A percentile compares a stretch with the other conserved stretches of the same genome.
phyloP scores from a whole-genome alignment of 1,140 invertebrate species.

The Halyomorpha halys region DNA sequence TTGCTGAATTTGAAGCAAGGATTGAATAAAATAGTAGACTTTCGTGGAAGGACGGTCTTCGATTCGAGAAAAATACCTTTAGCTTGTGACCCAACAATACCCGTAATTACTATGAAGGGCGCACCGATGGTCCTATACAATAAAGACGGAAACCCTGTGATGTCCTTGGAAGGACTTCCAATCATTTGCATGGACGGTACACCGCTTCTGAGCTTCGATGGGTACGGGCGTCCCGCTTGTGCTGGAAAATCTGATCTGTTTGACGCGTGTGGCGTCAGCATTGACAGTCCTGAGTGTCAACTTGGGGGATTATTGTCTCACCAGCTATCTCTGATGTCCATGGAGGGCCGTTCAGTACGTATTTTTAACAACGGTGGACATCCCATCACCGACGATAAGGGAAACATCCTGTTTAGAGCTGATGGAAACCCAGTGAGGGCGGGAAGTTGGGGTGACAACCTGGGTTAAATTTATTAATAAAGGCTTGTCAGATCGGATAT shows the following conservation, averaged over 20 bases:
- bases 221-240: background rate
- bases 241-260: background rate
- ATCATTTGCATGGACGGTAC: background rate
- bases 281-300: background rate
- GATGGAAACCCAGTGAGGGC: background rate
- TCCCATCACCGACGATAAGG: background rate
- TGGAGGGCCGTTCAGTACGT: background rate
- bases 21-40: background rate
- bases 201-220: background rate
- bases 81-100: background rate
- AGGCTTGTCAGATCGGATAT: no score
- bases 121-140: background rate
- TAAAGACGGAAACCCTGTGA: background rate
- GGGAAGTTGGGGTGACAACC: conserved; percentile 4
- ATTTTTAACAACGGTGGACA: background rate
- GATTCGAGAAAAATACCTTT: conserved; percentile 9
- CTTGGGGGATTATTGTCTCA: background rate
- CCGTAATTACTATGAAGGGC: conserved; percentile 3
- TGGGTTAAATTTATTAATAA: background rate
- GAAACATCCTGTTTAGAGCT: background rate
- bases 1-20: background rate
- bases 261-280: background rate
- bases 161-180: background rate
- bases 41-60: background rate
- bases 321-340: background rate